Percentiles rank a stretch among this genome's conserved stretches.
phyloP scores from a whole-genome alignment of 2,113 vertebrate genomes.

The Piaya cayana region DNA sequence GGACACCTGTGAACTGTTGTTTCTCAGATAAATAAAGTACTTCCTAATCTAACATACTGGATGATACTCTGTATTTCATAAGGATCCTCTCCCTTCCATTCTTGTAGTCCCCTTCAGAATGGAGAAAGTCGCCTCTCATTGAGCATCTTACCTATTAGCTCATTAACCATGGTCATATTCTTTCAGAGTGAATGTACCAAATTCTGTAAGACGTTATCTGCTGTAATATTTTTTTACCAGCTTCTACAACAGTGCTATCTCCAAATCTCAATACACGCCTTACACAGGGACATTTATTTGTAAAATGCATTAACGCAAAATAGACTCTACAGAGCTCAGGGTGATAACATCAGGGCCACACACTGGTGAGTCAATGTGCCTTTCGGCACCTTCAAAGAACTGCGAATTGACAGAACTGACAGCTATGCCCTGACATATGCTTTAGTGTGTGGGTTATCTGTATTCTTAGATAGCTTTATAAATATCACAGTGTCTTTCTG shows the following conservation, averaged over 20 bases:
- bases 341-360: slow-evolving; percentile 2
- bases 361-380: not conserved
- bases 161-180: not conserved
- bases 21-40: not conserved
- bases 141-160: not conserved
- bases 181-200: not conserved
- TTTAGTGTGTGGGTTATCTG: slow-evolving; percentile 55
- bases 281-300: not conserved
- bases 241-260: not conserved
- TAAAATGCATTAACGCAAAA: not conserved
- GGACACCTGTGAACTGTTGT: not conserved
- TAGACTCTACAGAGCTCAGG: not conserved
- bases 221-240: not conserved
- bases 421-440: slow-evolving; percentile 55
- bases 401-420: slow-evolving; percentile 20
- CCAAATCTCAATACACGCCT: not conserved
- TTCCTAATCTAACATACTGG: not conserved
- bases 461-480: slow-evolving; percentile 59
- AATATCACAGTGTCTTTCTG: slow-evolving; percentile 49
- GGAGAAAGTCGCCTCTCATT: not conserved
- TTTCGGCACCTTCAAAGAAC: slow-evolving; percentile 14
- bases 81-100: not conserved
- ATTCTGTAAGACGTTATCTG: not conserved
- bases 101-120: not conserved
- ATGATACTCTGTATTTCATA: not conserved